phyloP scores from a whole-genome alignment of 2,113 vertebrate species.

The Brachionichthys hirsutus region DNA sequence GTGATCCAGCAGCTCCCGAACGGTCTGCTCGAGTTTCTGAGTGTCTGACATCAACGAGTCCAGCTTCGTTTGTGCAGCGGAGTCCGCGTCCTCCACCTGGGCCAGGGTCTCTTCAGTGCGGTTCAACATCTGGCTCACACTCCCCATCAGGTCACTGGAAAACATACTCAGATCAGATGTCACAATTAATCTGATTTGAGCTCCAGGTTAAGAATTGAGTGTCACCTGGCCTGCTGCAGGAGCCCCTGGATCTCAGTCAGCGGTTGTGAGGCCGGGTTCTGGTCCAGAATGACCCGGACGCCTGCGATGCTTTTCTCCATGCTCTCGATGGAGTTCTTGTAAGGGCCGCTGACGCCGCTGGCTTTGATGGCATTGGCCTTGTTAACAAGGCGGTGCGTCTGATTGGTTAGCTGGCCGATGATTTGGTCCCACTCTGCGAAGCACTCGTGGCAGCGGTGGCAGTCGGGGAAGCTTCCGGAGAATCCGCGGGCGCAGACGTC shows the following conservation, averaged over 20 bases:
- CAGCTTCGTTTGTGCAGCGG: constrained; percentile 75
- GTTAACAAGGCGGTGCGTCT: constrained; percentile 87
- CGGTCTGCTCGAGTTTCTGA: constrained; percentile 80
- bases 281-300: constrained; percentile 81
- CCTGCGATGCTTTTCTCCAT: constrained; percentile 84
- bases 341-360: constrained; percentile 86
- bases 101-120: constrained; percentile 80
- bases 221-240: constrained; percentile 91
- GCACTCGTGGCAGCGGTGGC: constrained; percentile 90
- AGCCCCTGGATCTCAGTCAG: constrained; percentile 87
- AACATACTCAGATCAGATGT: constrained; percentile 5
- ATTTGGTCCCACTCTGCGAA: constrained; percentile 89
- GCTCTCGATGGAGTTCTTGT: constrained; percentile 80
- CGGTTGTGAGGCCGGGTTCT: constrained; percentile 88
- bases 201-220: constrained; percentile 22
- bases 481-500: constrained; percentile 90
- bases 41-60: constrained; percentile 79
- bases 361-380: constrained; percentile 87
- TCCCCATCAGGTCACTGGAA: constrained; percentile 84
- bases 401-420: constrained; percentile 85
- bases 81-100: constrained; percentile 73
- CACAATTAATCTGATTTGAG: not conserved
- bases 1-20: constrained; percentile 88
- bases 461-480: constrained; percentile 88
- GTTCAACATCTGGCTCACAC: constrained; percentile 83